Base-by-base conservation (phyloP, 2,888 invertebrate genomes). In the Himalopsyche kuldschensis region DNA sequence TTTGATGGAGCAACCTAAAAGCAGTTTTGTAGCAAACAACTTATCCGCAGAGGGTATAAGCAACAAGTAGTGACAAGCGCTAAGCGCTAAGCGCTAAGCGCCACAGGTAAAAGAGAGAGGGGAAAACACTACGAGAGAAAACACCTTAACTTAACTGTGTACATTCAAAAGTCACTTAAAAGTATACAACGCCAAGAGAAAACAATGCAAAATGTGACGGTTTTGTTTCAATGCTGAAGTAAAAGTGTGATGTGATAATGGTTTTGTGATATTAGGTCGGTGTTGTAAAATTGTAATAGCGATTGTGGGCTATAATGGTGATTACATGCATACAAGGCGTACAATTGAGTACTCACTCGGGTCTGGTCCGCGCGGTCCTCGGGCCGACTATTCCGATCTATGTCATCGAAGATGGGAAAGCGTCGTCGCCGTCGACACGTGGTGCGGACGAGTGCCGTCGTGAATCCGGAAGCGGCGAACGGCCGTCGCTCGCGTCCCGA, bases 31-130 rank as follows among this genome's bases (percentile, higher is more conserved):
- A 41, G 35, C 77, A 77, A 35, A 31, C 32, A 77, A 32, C 20
- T 41, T 35, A 77, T 77, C 35, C 35, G 41, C 77, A 46, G 78
- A 24, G 47, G 78, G 78, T 47, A 30, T 46, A 80, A 41, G 82
- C 82, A 82, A 82, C 82, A 82, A 82, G 82, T 82, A 78, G 82
- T 31, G 48, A 27, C 32, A 24, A 35, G 78, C 78, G 78, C 82
- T 78, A 24, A 35, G 78, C 78, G 78, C 82, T 77, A 24, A 35
- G 78, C 78, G 78, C 82, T 78, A 24, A 35, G 78, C 78, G 78
- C 82, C 82, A 82, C 82, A 82, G 82, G 82, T 82, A 82, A 78
- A 35, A 30, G 17, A 41, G 75, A 41, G 55, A 55, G 55, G 55
- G 55, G 20, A 55, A 55, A 55, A 20, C 20, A 55, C 20, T 24